Conservation (phyloP, 1,140 invertebrate genomes). For the Neodiprion lecontei region DNA sequence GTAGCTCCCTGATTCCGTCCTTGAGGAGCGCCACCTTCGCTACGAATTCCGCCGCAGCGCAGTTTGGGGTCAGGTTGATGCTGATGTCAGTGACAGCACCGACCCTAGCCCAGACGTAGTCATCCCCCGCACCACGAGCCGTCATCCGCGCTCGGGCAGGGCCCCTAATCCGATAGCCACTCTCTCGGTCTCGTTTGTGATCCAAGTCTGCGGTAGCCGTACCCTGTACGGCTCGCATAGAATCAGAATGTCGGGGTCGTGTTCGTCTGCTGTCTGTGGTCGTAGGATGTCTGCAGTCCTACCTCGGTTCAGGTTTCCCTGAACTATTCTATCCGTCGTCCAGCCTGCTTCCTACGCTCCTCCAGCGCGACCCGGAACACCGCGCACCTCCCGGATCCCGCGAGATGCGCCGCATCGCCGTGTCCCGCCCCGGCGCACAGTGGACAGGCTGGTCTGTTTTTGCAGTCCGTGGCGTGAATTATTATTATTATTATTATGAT, state of each 20-base stretch:
- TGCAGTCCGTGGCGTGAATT: background rate
- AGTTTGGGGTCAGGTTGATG: constrained; percentile 21
- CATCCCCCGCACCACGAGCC: constrained; percentile 8
- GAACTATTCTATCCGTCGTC: constrained; percentile 16
- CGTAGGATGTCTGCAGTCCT: background rate
- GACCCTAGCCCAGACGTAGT: constrained; percentile 15
- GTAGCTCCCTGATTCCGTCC: constrained; percentile 20
- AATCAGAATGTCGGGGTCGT: background rate
- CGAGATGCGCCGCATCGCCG: background rate
- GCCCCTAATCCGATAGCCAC: constrained; percentile 17
- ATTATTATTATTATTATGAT: too few species aligned
- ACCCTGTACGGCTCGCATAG: background rate
- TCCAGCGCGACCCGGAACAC: constrained; percentile 14
- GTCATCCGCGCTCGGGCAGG: constrained; percentile 12
- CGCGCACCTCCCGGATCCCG: background rate
- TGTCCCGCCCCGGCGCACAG: constrained; percentile 18
- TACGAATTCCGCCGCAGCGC: constrained; percentile 20
- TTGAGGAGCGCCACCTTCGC: constrained; percentile 19
- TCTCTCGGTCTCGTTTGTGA: constrained; percentile 18
- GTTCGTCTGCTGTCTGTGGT: background rate
- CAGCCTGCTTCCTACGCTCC: constrained; percentile 22
- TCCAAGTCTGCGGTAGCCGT: constrained; percentile 5
- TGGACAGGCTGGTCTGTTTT: background rate
- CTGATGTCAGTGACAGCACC: constrained; percentile 18
- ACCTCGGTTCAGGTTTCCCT: constrained; percentile 22